Conservation (phyloP, 2,113 vertebrate genomes). For the Todiramphus saurophagus region DNA sequence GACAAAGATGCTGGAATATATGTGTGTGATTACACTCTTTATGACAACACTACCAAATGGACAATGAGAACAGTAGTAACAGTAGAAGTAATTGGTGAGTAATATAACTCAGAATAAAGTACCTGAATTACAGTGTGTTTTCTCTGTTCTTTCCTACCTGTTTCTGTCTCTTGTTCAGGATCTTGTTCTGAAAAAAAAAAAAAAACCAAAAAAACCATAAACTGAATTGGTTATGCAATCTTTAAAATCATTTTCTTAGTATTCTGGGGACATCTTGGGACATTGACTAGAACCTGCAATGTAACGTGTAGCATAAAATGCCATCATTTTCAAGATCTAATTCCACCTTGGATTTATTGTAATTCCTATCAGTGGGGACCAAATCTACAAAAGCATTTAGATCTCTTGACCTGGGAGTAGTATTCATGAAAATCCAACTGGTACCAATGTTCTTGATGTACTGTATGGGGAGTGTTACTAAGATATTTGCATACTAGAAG, state of each 20-base stretch:
- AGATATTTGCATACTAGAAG: neutral
- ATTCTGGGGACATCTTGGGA: neutral
- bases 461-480: neutral
- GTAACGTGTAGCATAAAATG: neutral
- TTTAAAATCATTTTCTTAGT: neutral
- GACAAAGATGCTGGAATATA: constrained; percentile 67
- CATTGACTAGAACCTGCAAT: neutral
- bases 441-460: neutral
- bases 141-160: neutral
- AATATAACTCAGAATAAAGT: neutral
- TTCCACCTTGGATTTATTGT: neutral
- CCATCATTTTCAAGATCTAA: neutral
- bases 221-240: neutral
- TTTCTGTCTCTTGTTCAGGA: neutral
- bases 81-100: constrained; percentile 71
- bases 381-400: neutral
- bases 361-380: neutral
- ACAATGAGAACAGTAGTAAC: constrained; percentile 76
- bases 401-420: neutral
- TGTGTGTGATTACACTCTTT: constrained; percentile 77
- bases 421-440: neutral
- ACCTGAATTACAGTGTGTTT: neutral
- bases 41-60: constrained; percentile 65
- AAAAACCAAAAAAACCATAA: neutral
- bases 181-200: neutral